Percentiles rank a stretch among this genome's conserved stretches.
phyloP scores from a whole-genome alignment of 2,113 vertebrate genomes.

The Gnathochromis pfefferi region DNA sequence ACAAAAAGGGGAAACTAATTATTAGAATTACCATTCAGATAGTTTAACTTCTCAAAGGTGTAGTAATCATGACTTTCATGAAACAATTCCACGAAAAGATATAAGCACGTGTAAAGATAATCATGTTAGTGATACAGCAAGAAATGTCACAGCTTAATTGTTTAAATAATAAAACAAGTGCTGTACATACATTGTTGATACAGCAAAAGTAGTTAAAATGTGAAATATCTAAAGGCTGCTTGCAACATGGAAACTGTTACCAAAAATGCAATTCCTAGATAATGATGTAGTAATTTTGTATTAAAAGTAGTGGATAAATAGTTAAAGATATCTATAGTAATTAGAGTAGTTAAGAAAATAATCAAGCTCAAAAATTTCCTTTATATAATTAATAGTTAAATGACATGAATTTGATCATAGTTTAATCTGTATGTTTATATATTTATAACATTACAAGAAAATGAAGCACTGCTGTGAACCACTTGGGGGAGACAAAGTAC shows the following conservation, averaged over 20 bases:
- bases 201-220: not conserved
- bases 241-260: not conserved
- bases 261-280: not conserved
- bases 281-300: not conserved
- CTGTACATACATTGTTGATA: not conserved
- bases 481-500: slow-evolving; percentile 62
- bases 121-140: not conserved
- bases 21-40: not conserved
- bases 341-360: not conserved
- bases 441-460: not conserved
- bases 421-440: not conserved
- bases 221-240: not conserved
- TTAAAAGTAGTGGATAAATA: not conserved
- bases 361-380: not conserved
- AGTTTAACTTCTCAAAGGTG: not conserved
- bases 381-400: not conserved
- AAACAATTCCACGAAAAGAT: not conserved
- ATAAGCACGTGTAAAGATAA: not conserved
- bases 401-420: not conserved
- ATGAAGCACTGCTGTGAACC: not conserved
- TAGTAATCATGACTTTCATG: not conserved
- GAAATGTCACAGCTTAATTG: not conserved
- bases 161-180: not conserved
- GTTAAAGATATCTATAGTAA: not conserved
- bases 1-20: not conserved